phyloP scores from a whole-genome alignment of 2,888 invertebrate genomes.

The Trypoxylon attenuatum region DNA sequence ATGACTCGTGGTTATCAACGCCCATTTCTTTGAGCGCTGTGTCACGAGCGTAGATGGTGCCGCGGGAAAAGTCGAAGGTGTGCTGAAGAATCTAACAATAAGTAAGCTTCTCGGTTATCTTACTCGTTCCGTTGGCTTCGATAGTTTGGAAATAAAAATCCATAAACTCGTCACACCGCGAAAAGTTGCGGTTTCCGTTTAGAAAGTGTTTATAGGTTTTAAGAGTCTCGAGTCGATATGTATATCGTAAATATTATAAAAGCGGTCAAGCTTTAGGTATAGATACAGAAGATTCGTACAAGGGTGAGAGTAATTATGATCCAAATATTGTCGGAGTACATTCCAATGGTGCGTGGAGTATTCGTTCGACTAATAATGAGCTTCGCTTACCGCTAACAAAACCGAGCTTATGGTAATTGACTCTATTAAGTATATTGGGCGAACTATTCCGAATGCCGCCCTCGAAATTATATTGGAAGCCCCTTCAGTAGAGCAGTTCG shows the following conservation, averaged over 20 bases:
- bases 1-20: constrained; percentile 40
- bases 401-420: constrained; percentile 27
- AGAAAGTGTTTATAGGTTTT: neutral
- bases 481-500: neutral
- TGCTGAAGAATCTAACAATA: neutral
- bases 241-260: no score
- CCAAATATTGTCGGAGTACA: no score
- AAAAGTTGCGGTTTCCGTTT: neutral
- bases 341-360: constrained; percentile 4
- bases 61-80: neutral
- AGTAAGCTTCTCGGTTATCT: neutral
- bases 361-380: constrained; percentile 25
- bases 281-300: no score
- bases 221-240: no score
- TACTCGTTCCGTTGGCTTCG: neutral
- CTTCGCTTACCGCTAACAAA: constrained; percentile 25
- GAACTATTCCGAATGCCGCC: neutral
- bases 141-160: neutral
- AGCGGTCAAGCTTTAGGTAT: no score
- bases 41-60: neutral
- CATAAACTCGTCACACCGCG: neutral
- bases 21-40: neutral
- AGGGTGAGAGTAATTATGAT: no score
- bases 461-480: neutral
- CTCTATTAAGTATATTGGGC: neutral